Conservation (phyloP, 2,797 vertebrate species). For the Hydrolagus colliei region DNA sequence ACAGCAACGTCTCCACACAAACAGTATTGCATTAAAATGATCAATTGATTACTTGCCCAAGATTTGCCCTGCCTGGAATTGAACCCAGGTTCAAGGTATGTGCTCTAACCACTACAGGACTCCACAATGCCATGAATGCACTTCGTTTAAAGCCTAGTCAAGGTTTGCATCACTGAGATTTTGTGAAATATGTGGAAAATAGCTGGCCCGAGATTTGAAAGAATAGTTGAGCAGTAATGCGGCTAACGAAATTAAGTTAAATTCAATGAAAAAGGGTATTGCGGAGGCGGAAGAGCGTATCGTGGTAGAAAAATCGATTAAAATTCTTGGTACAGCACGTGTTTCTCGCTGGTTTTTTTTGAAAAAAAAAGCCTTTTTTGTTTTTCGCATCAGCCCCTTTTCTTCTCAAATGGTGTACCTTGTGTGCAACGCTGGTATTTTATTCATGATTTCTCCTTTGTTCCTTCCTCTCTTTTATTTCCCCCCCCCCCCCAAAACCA, state of each 20-base stretch:
- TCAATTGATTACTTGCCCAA: no score
- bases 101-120: no score
- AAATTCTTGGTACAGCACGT: neutral
- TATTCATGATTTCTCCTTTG: neutral
- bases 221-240: neutral
- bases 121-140: no score
- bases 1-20: no score
- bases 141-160: neutral
- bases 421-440: neutral
- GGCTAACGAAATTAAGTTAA: neutral
- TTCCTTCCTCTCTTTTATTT: neutral
- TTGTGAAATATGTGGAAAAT: neutral
- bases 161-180: no score
- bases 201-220: neutral
- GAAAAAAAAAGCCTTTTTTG: no score
- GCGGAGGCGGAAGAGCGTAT: neutral
- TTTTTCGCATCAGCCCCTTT: no score
- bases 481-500: neutral
- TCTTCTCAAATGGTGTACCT: neutral
- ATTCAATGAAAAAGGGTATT: no score
- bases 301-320: neutral
- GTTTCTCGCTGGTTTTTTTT: neutral
- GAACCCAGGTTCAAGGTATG: no score
- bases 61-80: no score
- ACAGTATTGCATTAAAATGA: no score